Percentiles rank a stretch among this genome's conserved stretches.
These are phyloP conservation scores for Ancistrus triradiatus DNA, from an alignment of 2,113 vertebrate genomes.

Conservation along the genomic window DNA sequence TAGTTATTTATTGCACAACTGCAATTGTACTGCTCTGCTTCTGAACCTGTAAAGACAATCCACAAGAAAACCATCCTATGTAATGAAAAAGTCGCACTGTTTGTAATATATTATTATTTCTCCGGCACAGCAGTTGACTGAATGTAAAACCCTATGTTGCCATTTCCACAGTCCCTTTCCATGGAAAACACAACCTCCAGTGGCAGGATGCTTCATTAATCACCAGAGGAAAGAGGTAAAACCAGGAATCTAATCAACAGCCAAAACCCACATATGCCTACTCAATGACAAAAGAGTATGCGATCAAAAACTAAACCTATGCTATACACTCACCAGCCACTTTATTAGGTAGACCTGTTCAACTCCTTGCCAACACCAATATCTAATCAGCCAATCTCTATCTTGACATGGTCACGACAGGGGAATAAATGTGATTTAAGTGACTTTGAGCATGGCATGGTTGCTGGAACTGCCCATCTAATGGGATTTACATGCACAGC, in stretches of 20 bases:
- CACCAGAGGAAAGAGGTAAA: conserved; percentile 27
- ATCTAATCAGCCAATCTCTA: conserved; percentile 28
- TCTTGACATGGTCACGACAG: too few species aligned
- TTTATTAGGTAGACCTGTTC: too few species aligned
- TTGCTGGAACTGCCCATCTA: too few species aligned
- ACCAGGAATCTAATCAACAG: conserved; percentile 27
- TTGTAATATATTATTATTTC: conserved; percentile 45
- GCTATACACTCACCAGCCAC: too few species aligned
- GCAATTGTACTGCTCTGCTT: background rate
- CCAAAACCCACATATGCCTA: conserved; percentile 44
- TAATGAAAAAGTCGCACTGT: conserved; percentile 34
- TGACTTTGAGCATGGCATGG: too few species aligned
- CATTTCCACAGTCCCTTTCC: conserved; percentile 44
- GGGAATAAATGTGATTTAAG: too few species aligned
- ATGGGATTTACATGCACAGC: too few species aligned
- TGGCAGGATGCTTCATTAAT: conserved; percentile 46
- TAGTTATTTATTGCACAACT: background rate
- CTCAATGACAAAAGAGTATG: conserved; percentile 33
- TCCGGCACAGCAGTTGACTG: conserved; percentile 45
- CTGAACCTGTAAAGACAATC: conserved; percentile 3
- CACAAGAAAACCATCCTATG: conserved; percentile 33
- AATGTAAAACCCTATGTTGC: conserved; percentile 32
- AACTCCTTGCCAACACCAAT: too few species aligned
- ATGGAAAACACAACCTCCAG: conserved; percentile 51
- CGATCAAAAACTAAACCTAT: conserved; percentile 22